These are phyloP conservation scores for Schizotus pectinicornis DNA, from an alignment of 2,888 invertebrate species.

Conservation along the genomic window DNA sequence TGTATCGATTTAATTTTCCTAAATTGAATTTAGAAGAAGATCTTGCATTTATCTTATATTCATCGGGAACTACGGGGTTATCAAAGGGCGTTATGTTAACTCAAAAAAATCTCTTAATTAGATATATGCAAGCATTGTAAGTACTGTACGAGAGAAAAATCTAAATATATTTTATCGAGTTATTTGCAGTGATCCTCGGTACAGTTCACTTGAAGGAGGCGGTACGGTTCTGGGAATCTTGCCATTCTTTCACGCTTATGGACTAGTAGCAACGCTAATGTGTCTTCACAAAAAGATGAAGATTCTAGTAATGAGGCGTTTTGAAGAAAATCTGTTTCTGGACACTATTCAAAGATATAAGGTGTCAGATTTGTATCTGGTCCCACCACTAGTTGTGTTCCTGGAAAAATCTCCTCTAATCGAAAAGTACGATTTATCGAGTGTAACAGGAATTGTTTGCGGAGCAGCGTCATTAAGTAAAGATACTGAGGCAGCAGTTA, in stretches of 20 bases:
- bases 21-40: constrained; percentile 29
- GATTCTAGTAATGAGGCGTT: constrained; percentile 41
- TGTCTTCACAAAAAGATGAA: constrained; percentile 31
- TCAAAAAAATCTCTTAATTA: constrained; percentile 60
- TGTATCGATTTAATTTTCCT: too few relatives aligned
- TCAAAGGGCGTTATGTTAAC: constrained; percentile 71
- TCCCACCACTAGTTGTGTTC: constrained; percentile 83
- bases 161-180: too few relatives aligned
- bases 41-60: constrained; percentile 59
- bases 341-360: constrained; percentile 72
- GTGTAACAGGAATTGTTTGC: constrained; percentile 69
- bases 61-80: constrained; percentile 74
- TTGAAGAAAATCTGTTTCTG: constrained; percentile 65
- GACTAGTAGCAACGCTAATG: constrained; percentile 35
- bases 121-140: constrained; percentile 17
- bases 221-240: constrained; percentile 30
- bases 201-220: not conserved
- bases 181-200: too few relatives aligned
- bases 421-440: constrained; percentile 75
- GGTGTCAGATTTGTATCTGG: constrained; percentile 71
- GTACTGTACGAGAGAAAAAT: too few relatives aligned
- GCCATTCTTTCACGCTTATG: constrained; percentile 45
- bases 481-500: constrained; percentile 67
- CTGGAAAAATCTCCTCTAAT: constrained; percentile 81
- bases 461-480: constrained; percentile 83